A percentile compares a stretch with the other conserved stretches of the same genome.
Conservation (phyloP, 2,888 invertebrate genomes). For the Galeopsomyia nigrocyanea region DNA sequence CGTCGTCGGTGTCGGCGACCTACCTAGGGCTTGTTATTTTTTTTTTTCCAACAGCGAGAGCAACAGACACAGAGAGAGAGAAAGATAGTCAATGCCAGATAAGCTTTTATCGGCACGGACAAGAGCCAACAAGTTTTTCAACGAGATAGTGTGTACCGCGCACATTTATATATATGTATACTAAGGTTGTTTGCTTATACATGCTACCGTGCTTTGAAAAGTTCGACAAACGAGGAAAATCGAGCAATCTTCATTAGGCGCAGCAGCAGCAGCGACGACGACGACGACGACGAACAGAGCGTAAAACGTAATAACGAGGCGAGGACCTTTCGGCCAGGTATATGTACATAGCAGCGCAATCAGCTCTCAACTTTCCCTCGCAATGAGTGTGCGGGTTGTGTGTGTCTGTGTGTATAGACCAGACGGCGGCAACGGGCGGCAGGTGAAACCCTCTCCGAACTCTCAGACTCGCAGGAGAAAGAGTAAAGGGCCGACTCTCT, state of each 20-base stretch:
- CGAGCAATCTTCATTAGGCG: slow-evolving; percentile 29
- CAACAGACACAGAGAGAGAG: not conserved
- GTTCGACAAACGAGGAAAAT: not conserved
- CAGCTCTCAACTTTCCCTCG: not conserved
- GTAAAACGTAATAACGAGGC: slow-evolving; percentile 16
- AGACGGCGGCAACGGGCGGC: too few species aligned
- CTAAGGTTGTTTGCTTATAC: too few species aligned
- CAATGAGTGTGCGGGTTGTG: too few species aligned
- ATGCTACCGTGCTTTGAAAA: too few species aligned
- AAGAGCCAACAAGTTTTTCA: not conserved
- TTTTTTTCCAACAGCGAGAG: not conserved
- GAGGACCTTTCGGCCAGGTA: not conserved
- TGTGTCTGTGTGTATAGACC: too few species aligned
- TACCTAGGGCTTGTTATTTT: slow-evolving; percentile 4
- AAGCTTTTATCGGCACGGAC: not conserved
- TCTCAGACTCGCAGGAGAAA: too few species aligned
- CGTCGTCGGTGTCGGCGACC: slow-evolving; percentile 4
- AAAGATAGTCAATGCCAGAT: not conserved
- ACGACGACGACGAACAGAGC: too few species aligned
- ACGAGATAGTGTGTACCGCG: too few species aligned
- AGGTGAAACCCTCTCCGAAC: too few species aligned
- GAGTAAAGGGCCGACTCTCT: too few species aligned
- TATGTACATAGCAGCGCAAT: not conserved
- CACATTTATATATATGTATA: too few species aligned
- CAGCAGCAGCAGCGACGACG: not conserved